Evolutionary conservation across 2,888 invertebrate genomes (phyloP), one percentile per base, ranked within the genome.

Genomic region (Keiferia lycopersicella): DNA sequence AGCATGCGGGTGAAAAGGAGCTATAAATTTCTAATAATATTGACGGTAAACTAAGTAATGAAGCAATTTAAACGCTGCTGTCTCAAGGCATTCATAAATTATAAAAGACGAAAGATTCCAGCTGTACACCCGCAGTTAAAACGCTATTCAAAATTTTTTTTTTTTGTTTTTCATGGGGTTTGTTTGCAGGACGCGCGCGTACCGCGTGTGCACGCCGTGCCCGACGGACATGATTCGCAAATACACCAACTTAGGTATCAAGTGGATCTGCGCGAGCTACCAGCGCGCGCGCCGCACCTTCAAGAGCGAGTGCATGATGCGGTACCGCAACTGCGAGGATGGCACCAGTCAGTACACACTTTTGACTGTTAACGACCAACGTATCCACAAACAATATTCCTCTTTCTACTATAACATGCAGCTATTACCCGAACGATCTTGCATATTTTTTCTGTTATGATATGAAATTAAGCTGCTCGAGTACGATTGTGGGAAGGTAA

Each of bases 291-390:
- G 83, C 6, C 68, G 87, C 2, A 73, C 73, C 61, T 86, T 86
- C 71, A 86, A 86, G 71, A 87, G 86, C 68, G 71, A 72, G 18
- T 86, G 86, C 66, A 85, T 86, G 86, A 86, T 86, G 86, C 73
- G 83, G n/a, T 86, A 77, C 70, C 76, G 86, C 63, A 87, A 87
- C 73, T 87, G 87, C 59, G 80, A 87, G 70, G 86, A 86, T 68
- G 86, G 86, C 6, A 87, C 86, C 0, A 74, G 86, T 87, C 65
- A 73, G 78, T 68, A 48, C 20, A 1, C 26, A 56, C 56, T 12
- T 22, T 16, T 8, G n/a, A n/a, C n/a, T n/a, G n/a, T n/a, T n/a
- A n/a, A n/a, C n/a, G n/a, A n/a, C n/a, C n/a, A n/a, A n/a, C n/a
- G n/a, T n/a, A n/a, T n/a, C n/a, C n/a, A n/a, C n/a, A n/a, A n/a